Conservation (phyloP, 2,797 vertebrate species). For the Sebastes reedi region DNA sequence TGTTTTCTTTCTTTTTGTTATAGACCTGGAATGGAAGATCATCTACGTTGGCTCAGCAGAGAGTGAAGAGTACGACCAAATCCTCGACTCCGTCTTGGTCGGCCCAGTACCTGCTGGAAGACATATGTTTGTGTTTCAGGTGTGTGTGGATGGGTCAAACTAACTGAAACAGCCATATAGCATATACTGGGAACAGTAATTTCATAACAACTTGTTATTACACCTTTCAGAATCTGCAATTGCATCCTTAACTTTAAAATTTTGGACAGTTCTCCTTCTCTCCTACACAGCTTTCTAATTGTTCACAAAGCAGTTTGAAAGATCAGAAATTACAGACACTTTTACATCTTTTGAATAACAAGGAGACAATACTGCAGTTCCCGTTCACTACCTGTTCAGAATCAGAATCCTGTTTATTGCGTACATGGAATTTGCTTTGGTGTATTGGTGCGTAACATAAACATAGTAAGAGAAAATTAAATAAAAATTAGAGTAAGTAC, state of each 20-base stretch:
- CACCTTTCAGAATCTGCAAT: neutral
- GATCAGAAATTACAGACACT: neutral
- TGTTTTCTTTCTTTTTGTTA: neutral
- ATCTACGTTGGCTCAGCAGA: slow-evolving; percentile 94
- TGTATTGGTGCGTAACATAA: too few species aligned
- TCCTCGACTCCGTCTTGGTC: slow-evolving; percentile 90
- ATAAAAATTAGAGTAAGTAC: too few species aligned
- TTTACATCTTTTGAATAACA: neutral
- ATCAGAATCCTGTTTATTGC: too few species aligned
- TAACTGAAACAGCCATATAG: neutral
- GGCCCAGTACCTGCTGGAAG: slow-evolving; percentile 92
- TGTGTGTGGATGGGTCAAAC: slow-evolving; percentile 57
- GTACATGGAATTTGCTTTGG: too few species aligned
- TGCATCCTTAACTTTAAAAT: neutral
- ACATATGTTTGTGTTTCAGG: slow-evolving; percentile 95
- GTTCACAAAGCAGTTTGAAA: neutral
- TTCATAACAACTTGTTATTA: neutral
- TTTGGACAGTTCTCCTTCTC: neutral
- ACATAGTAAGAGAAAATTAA: too few species aligned
- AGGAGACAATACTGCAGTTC: neutral
- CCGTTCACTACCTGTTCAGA: neutral
- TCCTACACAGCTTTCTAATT: neutral
- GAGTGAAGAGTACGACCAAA: slow-evolving; percentile 92
- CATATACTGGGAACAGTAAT: neutral
- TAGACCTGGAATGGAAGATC: slow-evolving; percentile 94